Conservation (phyloP, 2,113 vertebrate genomes). For the Gymnarchus niloticus region DNA sequence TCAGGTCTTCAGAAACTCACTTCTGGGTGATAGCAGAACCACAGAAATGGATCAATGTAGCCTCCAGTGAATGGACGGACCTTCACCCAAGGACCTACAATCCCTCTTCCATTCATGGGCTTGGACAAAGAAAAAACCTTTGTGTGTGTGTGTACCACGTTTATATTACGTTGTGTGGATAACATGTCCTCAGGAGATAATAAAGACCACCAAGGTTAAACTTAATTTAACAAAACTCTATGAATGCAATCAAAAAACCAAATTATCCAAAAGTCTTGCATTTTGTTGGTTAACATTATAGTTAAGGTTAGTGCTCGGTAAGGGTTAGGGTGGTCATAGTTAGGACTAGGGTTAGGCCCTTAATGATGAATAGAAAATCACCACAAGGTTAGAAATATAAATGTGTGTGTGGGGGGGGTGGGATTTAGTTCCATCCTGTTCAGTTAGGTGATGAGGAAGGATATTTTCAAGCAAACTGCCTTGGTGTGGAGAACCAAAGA, state of each 20-base stretch:
- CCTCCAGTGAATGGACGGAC: background rate
- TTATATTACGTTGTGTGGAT: background rate
- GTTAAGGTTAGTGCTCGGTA: background rate
- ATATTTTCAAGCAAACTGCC: background rate
- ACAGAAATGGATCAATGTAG: background rate
- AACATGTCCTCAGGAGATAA: too few species aligned
- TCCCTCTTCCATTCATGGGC: background rate
- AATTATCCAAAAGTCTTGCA: background rate
- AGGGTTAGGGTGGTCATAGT: background rate
- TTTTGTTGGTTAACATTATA: background rate
- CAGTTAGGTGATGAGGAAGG: background rate
- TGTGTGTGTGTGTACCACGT: background rate
- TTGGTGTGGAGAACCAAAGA: background rate
- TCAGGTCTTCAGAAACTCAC: too few species aligned
- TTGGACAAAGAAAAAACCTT: background rate
- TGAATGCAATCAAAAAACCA: too few species aligned
- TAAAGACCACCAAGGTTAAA: too few species aligned
- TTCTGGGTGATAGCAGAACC: background rate
- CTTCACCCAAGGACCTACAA: background rate
- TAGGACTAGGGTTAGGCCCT: background rate
- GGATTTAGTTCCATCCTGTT: background rate
- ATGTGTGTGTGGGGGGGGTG: background rate
- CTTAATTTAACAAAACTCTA: too few species aligned
- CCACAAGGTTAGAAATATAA: background rate
- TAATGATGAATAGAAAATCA: background rate